A percentile compares a stretch with the other conserved stretches of the same genome.
These are phyloP conservation scores for Emberiza fucata DNA, from an alignment of 2,113 vertebrate species.

Conservation along the genomic window DNA sequence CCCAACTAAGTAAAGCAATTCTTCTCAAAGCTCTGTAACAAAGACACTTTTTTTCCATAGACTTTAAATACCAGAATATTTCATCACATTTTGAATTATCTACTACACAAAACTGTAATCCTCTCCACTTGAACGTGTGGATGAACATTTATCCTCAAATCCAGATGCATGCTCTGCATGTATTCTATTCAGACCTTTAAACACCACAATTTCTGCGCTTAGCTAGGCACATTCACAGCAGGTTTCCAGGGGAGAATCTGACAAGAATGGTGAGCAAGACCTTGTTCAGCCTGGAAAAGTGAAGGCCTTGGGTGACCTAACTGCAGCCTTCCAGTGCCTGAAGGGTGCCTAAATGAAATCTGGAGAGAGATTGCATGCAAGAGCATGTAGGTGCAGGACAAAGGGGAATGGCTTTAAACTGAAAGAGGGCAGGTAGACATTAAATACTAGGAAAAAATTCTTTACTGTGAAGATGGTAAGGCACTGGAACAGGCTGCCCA, in stretches of 20 bases:
- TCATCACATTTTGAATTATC: neutral
- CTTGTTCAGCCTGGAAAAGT: neutral
- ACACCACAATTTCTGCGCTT: neutral
- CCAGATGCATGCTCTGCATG: neutral
- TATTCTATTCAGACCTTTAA: neutral
- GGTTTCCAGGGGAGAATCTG: neutral
- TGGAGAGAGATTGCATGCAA: neutral
- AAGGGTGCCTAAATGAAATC: neutral
- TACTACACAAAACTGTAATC: neutral
- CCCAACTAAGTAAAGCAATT: neutral
- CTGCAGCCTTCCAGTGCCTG: neutral
- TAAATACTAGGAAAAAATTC: neutral
- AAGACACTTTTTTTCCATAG: neutral
- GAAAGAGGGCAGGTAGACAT: neutral
- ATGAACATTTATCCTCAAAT: neutral
- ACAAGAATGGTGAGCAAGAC: neutral
- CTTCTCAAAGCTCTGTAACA: neutral
- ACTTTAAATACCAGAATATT: neutral
- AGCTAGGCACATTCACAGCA: neutral
- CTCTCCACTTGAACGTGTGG: neutral
- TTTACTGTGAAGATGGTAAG: neutral
- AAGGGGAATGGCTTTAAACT: neutral
- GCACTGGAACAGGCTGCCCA: neutral
- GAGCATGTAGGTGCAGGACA: neutral
- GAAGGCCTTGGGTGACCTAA: neutral